Evolutionary conservation across 2,113 vertebrate genomes (phyloP), one percentile per base, ranked within the genome.

Genomic region (Xenopus laevis): DNA sequence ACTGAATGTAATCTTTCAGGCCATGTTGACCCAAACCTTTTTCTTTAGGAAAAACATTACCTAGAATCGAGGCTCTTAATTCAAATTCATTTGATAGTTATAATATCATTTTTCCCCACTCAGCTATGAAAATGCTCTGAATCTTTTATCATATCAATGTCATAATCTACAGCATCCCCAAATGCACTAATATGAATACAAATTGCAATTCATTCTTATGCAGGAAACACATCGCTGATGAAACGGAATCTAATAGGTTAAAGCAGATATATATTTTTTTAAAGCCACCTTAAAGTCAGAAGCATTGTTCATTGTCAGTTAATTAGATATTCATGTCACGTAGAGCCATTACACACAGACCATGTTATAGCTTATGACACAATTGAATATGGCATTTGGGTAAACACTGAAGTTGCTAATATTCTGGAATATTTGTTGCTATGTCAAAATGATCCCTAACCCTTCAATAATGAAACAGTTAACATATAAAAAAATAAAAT

Each of bases 351-450:
- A 77, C 67, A 45, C 45, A 55, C 67, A 70, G 67, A 70, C 67
- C 62, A 64, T 70, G 69, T 70, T 77, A 69, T 61, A 69, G 68
- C 66, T 77, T 58, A 27, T 64, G 67, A 77, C 66, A 77, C 67
- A 77, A 77, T 77, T 77, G 74, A 68, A 70, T 77, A 70, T 70
- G 67, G 68, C 74, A 70, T 77, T 77, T 77, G 74, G 74, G 67
- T 70, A 70, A 77, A 77, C 68, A 77, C 60, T 68, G 27, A 70
- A 64, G n/a, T 77, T 63, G 66, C 70, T 77, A 57, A 70, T 77
- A 57, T 77, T 27, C 67, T 52, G 64, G 65, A 64, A 57, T 64
- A 69, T 76, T 64, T 70, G 44, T 66, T 61, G 27, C 45, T 12
- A 33, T 57, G 65, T 75, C 73, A 68, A 53, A 70, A 57, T 27